phyloP scores from a whole-genome alignment of 2,113 vertebrate genomes.

The Rhinogobius similis region DNA sequence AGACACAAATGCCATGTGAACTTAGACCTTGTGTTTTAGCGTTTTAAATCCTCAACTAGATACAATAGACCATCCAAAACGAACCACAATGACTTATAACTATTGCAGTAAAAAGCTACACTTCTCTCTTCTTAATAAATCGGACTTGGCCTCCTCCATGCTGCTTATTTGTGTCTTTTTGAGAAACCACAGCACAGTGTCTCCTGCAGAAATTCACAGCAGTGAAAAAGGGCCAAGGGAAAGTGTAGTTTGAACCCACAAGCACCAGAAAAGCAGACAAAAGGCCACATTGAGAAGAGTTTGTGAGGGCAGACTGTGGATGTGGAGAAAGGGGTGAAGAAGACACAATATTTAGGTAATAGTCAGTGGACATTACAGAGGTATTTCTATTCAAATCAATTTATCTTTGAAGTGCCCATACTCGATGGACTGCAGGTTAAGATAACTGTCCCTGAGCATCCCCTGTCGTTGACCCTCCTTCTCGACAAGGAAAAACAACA shows the following conservation, averaged over 20 bases:
- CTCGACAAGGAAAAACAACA: too few species aligned
- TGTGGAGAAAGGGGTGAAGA: neutral
- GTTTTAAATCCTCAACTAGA: neutral
- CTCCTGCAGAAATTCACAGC: constrained; percentile 8
- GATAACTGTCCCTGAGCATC: too few species aligned
- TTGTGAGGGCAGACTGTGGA: neutral
- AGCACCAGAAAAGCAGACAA: constrained; percentile 14
- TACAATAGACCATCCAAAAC: constrained; percentile 21
- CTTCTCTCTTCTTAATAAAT: constrained; percentile 17
- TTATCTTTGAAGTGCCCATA: too few species aligned
- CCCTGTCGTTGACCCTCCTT: too few species aligned
- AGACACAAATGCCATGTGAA: constrained; percentile 28
- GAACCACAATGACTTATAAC: constrained; percentile 5
- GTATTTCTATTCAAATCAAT: neutral
- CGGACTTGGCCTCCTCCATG: constrained; percentile 1
- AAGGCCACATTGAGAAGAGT: constrained; percentile 22
- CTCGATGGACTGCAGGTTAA: too few species aligned
- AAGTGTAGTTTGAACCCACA: constrained; percentile 1
- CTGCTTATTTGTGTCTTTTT: constrained; percentile 10
- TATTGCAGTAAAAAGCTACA: constrained; percentile 11
- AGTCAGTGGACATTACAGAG: neutral
- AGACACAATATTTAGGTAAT: neutral
- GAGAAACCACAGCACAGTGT: neutral
- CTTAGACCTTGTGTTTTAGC: constrained; percentile 9
- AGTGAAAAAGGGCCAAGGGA: neutral